A percentile compares a stretch with the other conserved stretches of the same genome.
Conservation (phyloP, 2,888 invertebrate genomes). For the Nycteola revayana region DNA sequence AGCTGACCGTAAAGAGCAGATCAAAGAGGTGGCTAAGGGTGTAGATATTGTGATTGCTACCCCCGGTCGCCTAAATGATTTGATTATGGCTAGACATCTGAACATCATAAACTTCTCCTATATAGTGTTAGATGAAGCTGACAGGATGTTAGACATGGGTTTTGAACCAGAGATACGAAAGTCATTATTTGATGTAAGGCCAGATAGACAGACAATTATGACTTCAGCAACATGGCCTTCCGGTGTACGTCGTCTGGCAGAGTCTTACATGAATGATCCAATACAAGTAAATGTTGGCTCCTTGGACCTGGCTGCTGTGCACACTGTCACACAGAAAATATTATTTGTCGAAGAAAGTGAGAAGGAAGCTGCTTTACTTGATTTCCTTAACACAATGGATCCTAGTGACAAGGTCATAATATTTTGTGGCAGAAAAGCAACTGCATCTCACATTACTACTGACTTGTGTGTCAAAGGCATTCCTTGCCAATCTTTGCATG, state of each 20-base stretch:
- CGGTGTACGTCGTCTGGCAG: slow-evolving; percentile 92
- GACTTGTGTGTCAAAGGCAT: slow-evolving; percentile 88
- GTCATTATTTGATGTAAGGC: slow-evolving; percentile 89
- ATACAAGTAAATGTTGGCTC: slow-evolving; percentile 95
- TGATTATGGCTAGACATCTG: slow-evolving; percentile 88
- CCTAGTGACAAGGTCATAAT: slow-evolving; percentile 92
- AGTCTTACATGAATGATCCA: slow-evolving; percentile 94
- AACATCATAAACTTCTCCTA: slow-evolving; percentile 91
- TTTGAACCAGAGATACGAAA: slow-evolving; percentile 94
- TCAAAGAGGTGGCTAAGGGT: slow-evolving; percentile 87
- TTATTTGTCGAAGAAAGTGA: slow-evolving; percentile 86
- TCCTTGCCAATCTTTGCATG: slow-evolving; percentile 91
- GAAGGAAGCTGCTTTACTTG: slow-evolving; percentile 85
- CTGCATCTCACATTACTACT: slow-evolving; percentile 91
- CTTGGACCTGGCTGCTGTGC: slow-evolving; percentile 93
- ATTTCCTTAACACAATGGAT: slow-evolving; percentile 87
- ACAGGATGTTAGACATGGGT: slow-evolving; percentile 93
- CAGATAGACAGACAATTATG: slow-evolving; percentile 97
- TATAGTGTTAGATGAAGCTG: slow-evolving; percentile 95
- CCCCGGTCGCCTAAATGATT: slow-evolving; percentile 95
- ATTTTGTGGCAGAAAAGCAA: slow-evolving; percentile 93
- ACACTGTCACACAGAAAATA: slow-evolving; percentile 92
- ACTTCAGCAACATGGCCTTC: slow-evolving; percentile 98
- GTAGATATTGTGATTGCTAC: slow-evolving; percentile 98
- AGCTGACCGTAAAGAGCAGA: slow-evolving; percentile 90